Evolutionary conservation across 2,888 invertebrate species (phyloP).

Genomic region (Mechanitis mazaeus): DNA sequence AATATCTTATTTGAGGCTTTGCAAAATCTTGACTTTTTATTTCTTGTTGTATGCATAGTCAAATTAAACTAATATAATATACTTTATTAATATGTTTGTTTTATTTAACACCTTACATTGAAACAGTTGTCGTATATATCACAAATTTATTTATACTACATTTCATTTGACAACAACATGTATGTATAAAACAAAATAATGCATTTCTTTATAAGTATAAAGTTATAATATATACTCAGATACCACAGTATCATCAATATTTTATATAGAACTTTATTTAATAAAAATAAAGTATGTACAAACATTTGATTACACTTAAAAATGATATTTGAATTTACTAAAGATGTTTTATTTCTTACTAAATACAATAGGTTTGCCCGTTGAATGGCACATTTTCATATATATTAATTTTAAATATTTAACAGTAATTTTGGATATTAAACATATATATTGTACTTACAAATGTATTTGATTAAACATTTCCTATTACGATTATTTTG

Average conservation of each 20-base stretch:
- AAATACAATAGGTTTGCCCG: conserved; percentile 48
- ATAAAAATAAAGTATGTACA: no score
- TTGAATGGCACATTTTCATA: conserved; percentile 61
- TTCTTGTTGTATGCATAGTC: conserved; percentile 56
- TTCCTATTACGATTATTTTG: conserved; percentile 53
- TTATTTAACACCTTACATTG: conserved; percentile 14
- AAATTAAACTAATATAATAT: conserved; percentile 50
- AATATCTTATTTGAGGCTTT: background rate
- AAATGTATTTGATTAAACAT: conserved; percentile 18
- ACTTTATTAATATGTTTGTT: conserved; percentile 35
- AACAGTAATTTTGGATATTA: conserved; percentile 3
- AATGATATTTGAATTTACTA: no score
- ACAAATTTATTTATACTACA: conserved; percentile 4
- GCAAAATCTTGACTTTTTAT: conserved; percentile 46
- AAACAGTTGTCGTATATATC: conserved; percentile 4
- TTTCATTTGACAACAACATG: background rate
- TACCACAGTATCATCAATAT: no score
- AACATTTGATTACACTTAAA: no score
- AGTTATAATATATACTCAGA: no score
- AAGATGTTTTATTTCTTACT: conserved; percentile 28
- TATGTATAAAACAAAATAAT: background rate
- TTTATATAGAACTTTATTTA: no score
- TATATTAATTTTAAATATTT: conserved; percentile 11
- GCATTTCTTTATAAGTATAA: background rate
- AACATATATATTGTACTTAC: conserved; percentile 26